A percentile compares a stretch with the other conserved stretches of the same genome.
These are phyloP conservation scores for Ptiloglossa arizonensis DNA, from an alignment of 1,140 invertebrate genomes.

Conservation along the genomic window DNA sequence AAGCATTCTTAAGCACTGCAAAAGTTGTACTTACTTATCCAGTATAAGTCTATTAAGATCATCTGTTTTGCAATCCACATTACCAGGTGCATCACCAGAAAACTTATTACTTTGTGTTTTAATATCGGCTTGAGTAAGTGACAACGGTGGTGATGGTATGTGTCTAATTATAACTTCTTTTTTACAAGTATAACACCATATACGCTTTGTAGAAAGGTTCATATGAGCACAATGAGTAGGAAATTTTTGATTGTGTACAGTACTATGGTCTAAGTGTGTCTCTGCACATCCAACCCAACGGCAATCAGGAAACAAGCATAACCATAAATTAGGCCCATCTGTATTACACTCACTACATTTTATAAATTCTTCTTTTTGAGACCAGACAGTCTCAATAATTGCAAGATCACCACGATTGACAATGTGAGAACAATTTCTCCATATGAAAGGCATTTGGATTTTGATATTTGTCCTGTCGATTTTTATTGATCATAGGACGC, in stretches of 20 bases:
- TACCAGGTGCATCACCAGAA: constrained; percentile 67
- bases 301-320: constrained; percentile 90
- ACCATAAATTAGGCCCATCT: constrained; percentile 90
- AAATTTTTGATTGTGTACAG: constrained; percentile 87
- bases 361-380: constrained; percentile 71
- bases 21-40: constrained; percentile 55
- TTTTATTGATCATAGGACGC: constrained; percentile 24
- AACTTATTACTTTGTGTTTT: constrained; percentile 70
- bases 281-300: constrained; percentile 91
- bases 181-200: constrained; percentile 94
- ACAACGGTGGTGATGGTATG: constrained; percentile 66
- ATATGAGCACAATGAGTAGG: constrained; percentile 90
- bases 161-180: constrained; percentile 85
- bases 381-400: constrained; percentile 70
- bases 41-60: constrained; percentile 62
- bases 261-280: constrained; percentile 89
- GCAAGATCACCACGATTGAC: constrained; percentile 71
- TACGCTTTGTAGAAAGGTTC: constrained; percentile 90
- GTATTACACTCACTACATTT: constrained; percentile 77
- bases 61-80: constrained; percentile 72
- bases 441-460: constrained; percentile 74
- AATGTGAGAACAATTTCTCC: constrained; percentile 75
- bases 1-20: not conserved
- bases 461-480: constrained; percentile 23
- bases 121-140: constrained; percentile 76